These are phyloP conservation scores for Acyrthosiphon pisum DNA, from an alignment of 1,140 invertebrate species.

Conservation along the genomic window DNA sequence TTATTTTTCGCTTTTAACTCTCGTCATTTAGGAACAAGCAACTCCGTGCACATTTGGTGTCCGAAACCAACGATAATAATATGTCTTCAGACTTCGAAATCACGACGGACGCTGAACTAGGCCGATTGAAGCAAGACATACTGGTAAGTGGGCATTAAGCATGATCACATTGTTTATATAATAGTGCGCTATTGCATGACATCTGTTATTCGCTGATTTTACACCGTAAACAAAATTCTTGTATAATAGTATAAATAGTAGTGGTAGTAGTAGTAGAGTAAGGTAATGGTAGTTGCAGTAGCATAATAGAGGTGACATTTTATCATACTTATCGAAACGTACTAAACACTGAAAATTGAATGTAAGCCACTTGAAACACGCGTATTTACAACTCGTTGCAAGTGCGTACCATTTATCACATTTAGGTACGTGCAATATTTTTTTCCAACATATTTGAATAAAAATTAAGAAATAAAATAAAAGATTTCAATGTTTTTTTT, in stretches of 20 bases:
- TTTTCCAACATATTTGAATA: background rate
- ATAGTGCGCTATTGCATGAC: conserved; percentile 34
- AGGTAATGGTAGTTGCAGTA: background rate
- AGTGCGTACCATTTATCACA: background rate
- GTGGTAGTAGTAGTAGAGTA: background rate
- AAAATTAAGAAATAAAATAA: background rate
- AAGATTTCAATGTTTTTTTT: background rate
- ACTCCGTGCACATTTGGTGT: conserved; percentile 75
- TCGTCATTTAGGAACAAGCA: conserved; percentile 72
- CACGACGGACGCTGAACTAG: conserved; percentile 18
- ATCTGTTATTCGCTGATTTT: background rate
- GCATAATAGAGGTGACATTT: background rate
- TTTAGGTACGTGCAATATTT: background rate
- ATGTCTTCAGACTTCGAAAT: background rate
- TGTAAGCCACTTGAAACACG: background rate
- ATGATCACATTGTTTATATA: background rate
- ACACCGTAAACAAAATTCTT: background rate
- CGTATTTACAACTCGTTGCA: background rate
- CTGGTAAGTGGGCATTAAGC: conserved; percentile 15
- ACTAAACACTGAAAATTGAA: background rate
- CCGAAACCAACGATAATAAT: conserved; percentile 65
- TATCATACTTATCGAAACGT: background rate
- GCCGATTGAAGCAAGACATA: conserved; percentile 47
- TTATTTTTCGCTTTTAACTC: background rate
- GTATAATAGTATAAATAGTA: background rate